These are phyloP conservation scores for Silurus asotus DNA, from an alignment of 2,113 vertebrate species.

Conservation along the genomic window DNA sequence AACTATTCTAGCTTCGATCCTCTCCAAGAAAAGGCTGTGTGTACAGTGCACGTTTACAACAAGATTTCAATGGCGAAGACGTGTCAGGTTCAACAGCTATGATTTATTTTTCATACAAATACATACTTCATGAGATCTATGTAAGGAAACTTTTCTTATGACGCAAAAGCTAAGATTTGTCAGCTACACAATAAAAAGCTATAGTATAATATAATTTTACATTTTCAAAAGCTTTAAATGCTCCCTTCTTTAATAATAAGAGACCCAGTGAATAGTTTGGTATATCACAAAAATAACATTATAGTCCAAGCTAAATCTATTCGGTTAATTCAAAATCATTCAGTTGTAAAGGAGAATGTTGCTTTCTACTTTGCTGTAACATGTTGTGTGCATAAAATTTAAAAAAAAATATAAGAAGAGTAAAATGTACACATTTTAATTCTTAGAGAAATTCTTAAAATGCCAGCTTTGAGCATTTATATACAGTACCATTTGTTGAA, in stretches of 20 bases:
- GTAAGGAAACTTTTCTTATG: background rate
- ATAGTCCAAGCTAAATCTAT: background rate
- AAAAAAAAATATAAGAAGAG: too few relatives aligned
- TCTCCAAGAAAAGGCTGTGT: background rate
- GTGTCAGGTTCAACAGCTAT: background rate
- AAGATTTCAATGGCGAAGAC: background rate
- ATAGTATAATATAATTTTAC: background rate
- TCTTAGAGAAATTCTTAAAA: conserved; percentile 18
- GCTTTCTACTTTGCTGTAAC: background rate
- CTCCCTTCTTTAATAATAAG: background rate
- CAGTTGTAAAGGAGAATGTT: background rate
- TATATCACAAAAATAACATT: background rate
- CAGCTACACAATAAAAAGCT: background rate
- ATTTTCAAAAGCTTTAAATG: background rate
- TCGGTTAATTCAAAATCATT: background rate
- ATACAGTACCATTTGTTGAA: conserved; percentile 24
- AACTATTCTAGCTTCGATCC: background rate
- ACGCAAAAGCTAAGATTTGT: background rate
- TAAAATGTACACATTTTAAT: background rate
- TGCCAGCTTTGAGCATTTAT: conserved; percentile 21
- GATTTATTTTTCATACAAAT: background rate
- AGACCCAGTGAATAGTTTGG: background rate
- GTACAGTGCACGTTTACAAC: background rate
- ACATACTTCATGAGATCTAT: background rate
- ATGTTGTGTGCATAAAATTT: background rate